phyloP scores from a whole-genome alignment of 2,113 vertebrate species.

The Ranitomeya imitator region DNA sequence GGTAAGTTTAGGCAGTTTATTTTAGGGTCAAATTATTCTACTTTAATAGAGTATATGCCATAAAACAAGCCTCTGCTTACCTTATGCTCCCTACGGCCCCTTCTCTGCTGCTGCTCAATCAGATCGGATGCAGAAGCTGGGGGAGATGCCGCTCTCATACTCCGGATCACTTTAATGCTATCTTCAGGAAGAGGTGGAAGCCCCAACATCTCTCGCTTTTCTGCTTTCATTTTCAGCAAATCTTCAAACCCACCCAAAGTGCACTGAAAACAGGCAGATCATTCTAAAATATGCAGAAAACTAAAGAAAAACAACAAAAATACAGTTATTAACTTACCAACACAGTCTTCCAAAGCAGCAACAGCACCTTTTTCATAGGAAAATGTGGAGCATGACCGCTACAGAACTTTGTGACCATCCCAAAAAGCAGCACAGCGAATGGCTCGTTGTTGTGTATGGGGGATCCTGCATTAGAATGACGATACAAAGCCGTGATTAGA shows the following conservation, averaged over 20 bases:
- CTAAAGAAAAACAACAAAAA: neutral
- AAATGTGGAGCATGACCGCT: constrained; percentile 95
- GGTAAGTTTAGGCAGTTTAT: neutral
- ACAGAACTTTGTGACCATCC: constrained; percentile 98
- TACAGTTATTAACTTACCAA: constrained; percentile 77
- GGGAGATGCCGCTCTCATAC: constrained; percentile 93
- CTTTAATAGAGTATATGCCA: neutral
- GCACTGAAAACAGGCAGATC: constrained; percentile 73
- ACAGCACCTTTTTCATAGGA: constrained; percentile 95
- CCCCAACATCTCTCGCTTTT: constrained; percentile 80
- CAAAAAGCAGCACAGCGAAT: constrained; percentile 94
- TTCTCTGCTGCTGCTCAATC: constrained; percentile 96
- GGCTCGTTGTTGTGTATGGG: constrained; percentile 81
- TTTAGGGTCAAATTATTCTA: neutral
- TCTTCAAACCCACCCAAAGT: constrained; percentile 95
- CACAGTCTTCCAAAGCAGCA: constrained; percentile 93
- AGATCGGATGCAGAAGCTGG: constrained; percentile 95
- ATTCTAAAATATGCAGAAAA: neutral
- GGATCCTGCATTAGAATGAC: neutral
- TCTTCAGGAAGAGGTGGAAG: constrained; percentile 92
- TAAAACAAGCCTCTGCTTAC: constrained; percentile 64
- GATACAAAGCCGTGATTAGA: neutral
- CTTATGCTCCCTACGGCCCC: constrained; percentile 93
- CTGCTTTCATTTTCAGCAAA: constrained; percentile 88
- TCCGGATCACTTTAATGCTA: constrained; percentile 93